Evolutionary conservation across 2,888 invertebrate species (phyloP), one percentile per base, ranked within the genome.

Genomic region (Eumerus sabulonum): DNA sequence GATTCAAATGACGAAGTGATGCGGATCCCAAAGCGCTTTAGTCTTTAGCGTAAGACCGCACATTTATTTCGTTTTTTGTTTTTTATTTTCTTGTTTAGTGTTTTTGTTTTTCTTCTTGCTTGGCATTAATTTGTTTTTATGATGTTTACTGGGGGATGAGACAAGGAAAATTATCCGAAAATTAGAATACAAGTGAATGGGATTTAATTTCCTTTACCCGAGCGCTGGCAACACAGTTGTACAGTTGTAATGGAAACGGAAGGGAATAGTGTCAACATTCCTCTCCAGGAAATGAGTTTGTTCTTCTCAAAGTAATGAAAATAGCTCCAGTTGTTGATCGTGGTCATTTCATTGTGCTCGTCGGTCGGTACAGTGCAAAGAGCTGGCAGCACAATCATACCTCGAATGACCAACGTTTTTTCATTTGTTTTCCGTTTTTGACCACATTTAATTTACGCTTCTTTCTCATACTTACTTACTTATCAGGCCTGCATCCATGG

Each of bases 91-190:
- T 27, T 27, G 3, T 27, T 27, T 27, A 4, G 7, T 27, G 27
- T 27, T 27, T 27, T 2, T n/a, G n/a, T n/a, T 27, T 27, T 27
- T 27, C 3, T 27, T 27, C 27, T 4, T 27, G 27, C 27, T 27
- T 27, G 2, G 27, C 27, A 4, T 27, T 27, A 62, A 47, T 64
- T 63, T 73, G 67, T 53, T 73, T 68, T 2, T 27, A 62, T 35
- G 59, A 54, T 73, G 67, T 53, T 73, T 68, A 59, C 38, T 38
- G 17, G 57, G 47, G 48, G 59, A 54, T 57, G 68, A 63, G 67
- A 79, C 68, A 73, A 67, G 67, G 77, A 62, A 79, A 79, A 79
- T 79, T 79, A 73, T 79, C 72, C 67, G 18, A 53, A 60, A 79
- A 79, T 73, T 79, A 73, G 59, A 79, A 79, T 79, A 68, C 73